phyloP scores from a whole-genome alignment of 2,113 vertebrate species.

The Terrapene triunguis region DNA sequence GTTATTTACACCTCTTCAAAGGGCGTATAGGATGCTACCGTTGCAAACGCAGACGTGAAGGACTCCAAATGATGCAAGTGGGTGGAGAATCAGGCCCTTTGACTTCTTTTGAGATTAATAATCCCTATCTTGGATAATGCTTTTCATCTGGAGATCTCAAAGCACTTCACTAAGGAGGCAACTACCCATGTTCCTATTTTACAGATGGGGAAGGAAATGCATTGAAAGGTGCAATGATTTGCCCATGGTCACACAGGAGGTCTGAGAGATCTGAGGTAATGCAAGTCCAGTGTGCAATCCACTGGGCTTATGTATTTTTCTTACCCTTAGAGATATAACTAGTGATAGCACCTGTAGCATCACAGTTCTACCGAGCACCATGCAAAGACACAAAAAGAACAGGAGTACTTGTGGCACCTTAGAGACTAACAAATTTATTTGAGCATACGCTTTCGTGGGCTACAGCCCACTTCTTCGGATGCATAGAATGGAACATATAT shows the following conservation, averaged over 20 bases:
- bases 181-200: background rate
- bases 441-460: too few species aligned
- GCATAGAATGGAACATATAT: too few species aligned
- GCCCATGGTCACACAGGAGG: background rate
- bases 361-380: background rate
- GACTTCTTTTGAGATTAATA: background rate
- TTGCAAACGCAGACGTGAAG: background rate
- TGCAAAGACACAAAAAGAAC: background rate
- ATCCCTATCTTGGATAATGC: background rate
- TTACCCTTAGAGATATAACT: background rate
- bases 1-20: background rate
- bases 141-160: background rate
- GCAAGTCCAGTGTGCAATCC: background rate
- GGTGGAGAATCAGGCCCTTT: accelerated
- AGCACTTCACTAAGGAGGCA: background rate
- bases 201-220: background rate
- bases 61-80: background rate
- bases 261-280: background rate
- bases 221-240: background rate
- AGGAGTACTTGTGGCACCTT: too few species aligned
- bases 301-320: background rate
- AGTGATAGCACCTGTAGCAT: background rate
- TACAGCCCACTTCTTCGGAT: too few species aligned
- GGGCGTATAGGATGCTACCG: background rate
- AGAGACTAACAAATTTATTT: too few species aligned